phyloP scores from a whole-genome alignment of 2,797 vertebrate species.

The Trichosurus vulpecula region DNA sequence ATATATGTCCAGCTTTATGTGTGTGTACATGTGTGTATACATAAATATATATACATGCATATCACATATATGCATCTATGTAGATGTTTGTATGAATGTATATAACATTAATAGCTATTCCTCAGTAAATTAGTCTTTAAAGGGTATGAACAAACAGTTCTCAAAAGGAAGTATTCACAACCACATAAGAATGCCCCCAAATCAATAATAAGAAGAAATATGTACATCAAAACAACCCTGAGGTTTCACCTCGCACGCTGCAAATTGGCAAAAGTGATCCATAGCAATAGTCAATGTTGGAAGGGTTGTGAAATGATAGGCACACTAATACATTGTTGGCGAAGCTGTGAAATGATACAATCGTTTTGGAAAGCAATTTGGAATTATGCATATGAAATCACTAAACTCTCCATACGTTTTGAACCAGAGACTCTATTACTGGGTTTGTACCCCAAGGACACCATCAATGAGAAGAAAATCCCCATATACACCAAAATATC shows the following conservation, averaged over 20 bases:
- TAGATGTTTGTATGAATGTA: not conserved
- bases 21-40: no score
- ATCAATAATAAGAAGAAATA: not conserved
- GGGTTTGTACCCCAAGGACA: not conserved
- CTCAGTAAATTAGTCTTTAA: not conserved
- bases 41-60: not conserved
- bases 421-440: not conserved
- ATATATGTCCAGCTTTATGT: not conserved
- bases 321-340: not conserved
- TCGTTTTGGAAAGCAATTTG: not conserved
- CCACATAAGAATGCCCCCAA: not conserved
- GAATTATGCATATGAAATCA: not conserved
- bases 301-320: not conserved
- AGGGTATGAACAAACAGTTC: not conserved
- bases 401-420: not conserved
- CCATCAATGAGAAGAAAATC: not conserved
- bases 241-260: not conserved
- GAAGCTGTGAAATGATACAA: not conserved
- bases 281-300: not conserved
- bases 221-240: not conserved
- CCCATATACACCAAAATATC: not conserved
- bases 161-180: not conserved
- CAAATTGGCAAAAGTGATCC: not conserved
- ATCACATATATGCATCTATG: not conserved
- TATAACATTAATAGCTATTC: not conserved